These are phyloP conservation scores for Cheilosia soror DNA, from an alignment of 2,888 invertebrate genomes.

Conservation along the genomic window DNA sequence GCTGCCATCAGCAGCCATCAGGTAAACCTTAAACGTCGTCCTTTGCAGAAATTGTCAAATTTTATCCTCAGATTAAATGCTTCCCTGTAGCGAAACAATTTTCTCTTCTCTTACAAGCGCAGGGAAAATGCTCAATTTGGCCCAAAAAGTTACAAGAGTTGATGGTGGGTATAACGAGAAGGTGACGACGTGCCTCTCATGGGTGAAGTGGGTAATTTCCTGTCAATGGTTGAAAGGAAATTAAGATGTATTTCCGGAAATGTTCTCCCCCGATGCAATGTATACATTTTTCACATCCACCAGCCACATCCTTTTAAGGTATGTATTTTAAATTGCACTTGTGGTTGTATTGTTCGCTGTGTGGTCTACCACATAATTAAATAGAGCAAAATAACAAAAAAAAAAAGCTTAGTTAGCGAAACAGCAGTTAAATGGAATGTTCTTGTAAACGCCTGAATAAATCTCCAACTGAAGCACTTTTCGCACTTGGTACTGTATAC, in stretches of 20 bases:
- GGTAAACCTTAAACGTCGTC: slow-evolving; percentile 10
- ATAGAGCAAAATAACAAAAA: background rate
- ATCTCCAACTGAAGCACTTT: slow-evolving; percentile 34
- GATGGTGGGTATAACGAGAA: slow-evolving; percentile 7
- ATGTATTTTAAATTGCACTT: background rate
- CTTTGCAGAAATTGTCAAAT: slow-evolving; percentile 46
- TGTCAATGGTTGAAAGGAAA: slow-evolving; percentile 20
- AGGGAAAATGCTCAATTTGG: background rate
- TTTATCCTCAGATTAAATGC: slow-evolving; percentile 61
- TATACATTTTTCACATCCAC: background rate
- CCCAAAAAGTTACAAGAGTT: background rate
- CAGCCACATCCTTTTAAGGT: background rate
- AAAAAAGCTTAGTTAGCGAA: slow-evolving; percentile 10
- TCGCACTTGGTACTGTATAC: slow-evolving; percentile 40
- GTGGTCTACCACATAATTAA: background rate
- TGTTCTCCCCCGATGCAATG: background rate
- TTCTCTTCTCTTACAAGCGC: slow-evolving; percentile 22
- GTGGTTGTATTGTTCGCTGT: background rate
- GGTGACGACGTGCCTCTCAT: background rate
- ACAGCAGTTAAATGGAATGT: slow-evolving; percentile 27
- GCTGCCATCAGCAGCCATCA: background rate
- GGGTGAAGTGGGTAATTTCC: slow-evolving; percentile 22
- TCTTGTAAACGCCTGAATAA: slow-evolving; percentile 14
- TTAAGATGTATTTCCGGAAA: slow-evolving; percentile 8
- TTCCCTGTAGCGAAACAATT: slow-evolving; percentile 67